Base-by-base conservation (phyloP, 1,140 invertebrate species). In the Atta colombica region DNA sequence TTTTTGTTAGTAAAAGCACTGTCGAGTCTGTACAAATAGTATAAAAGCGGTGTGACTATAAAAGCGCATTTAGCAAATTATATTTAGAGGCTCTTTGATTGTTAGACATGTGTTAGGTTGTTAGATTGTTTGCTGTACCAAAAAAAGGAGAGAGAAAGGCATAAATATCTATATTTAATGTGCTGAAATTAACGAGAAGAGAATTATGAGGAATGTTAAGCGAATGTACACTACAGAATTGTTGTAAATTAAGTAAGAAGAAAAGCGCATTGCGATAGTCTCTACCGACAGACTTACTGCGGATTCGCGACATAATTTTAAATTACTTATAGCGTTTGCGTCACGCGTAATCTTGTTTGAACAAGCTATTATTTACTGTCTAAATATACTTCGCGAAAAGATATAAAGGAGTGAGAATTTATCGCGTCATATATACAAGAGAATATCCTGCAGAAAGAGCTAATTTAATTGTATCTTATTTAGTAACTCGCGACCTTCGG, bases 121-220 rank as follows among this genome's bases (percentile, higher is more conserved):
- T 91, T 91, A 91, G 87, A 87, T 72, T 63, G 75, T 91, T 91
- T 45, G 91, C 91, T 92, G 87, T 91, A 91, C 65, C 85, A 89
- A 90, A 91, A 90, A 85, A 63, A 21, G 5, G 3, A 6, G 6
- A 18, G 61, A 77, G 58, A 69, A 81, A 71, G 18, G 3, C 28
- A 51, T 75, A 72, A 61, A 21, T 88, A 85, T 75, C 60, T 89
- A 80, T 87, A 84, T 88, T 88, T 84, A 89, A 88, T 88, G 65
- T 91, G 85, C 45, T 77, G 69, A 88, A 16, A 88, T 89, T 89
- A 85, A 85, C 65, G 65, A 78, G 69, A 75, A 87, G 88, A 85
- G 31, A 87, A 87, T 84, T 81, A 92, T 90, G 63, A 88, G n/a
- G 51, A 87, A 90, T 89, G 88, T 89, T 91, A 82, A 86, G 39